Conservation (phyloP, 2,113 vertebrate species). For the Sinocyclocheilus rhinocerous region DNA sequence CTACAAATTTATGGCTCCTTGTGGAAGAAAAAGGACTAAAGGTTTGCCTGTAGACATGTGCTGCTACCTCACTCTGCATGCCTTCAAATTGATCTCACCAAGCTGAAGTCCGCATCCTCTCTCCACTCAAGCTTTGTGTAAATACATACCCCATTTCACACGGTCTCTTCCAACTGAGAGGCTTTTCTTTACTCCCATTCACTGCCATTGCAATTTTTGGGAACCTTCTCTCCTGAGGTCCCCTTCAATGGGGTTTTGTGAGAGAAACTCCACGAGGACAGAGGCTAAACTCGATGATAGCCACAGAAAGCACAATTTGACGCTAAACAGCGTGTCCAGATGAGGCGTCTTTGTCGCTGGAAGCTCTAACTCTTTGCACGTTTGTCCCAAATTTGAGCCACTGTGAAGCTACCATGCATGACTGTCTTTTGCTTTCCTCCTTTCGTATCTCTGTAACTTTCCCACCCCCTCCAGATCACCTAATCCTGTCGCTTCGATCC, state of each 20-base stretch:
- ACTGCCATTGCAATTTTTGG: background rate
- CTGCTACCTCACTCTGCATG: slow-evolving; percentile 73
- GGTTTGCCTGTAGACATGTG: slow-evolving; percentile 68
- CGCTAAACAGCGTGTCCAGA: slow-evolving; percentile 30
- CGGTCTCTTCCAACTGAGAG: background rate
- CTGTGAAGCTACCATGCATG: slow-evolving; percentile 59
- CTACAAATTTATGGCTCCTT: slow-evolving; percentile 84
- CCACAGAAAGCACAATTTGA: slow-evolving; percentile 68
- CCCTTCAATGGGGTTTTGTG: slow-evolving; percentile 31
- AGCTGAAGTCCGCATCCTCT: slow-evolving; percentile 52
- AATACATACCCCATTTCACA: slow-evolving; percentile 30
- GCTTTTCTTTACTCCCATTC: background rate
- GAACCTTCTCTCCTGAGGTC: background rate
- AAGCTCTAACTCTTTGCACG: slow-evolving; percentile 67
- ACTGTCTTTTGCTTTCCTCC: slow-evolving; percentile 35
- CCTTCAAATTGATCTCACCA: slow-evolving; percentile 66
- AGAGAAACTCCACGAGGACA: slow-evolving; percentile 26
- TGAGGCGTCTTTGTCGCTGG: slow-evolving; percentile 58
- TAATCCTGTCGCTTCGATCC: background rate
- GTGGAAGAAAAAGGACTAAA: slow-evolving; percentile 71
- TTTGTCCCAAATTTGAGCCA: slow-evolving; percentile 50
- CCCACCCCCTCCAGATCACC: background rate
- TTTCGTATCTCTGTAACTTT: background rate
- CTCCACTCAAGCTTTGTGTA: slow-evolving; percentile 59
- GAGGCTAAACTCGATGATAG: background rate